phyloP scores from a whole-genome alignment of 1,140 invertebrate species.

The Temnothorax longispinosus region DNA sequence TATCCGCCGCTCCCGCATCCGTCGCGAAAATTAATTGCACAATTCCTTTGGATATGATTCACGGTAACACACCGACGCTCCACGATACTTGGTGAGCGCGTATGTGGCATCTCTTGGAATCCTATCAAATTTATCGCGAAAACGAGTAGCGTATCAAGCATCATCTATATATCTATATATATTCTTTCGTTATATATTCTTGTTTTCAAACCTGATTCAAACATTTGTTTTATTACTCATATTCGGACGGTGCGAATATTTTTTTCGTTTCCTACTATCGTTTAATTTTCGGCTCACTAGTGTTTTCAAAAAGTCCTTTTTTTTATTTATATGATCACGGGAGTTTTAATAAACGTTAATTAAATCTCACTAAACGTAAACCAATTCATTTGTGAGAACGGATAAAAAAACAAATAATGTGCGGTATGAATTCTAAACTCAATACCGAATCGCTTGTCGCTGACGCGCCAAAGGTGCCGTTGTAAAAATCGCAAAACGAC shows the following conservation, averaged over 20 bases:
- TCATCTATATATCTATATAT: too few relatives aligned
- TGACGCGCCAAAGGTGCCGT: not conserved
- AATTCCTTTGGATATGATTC: conserved; percentile 12
- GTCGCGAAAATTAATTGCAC: conserved; percentile 9
- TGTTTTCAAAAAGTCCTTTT: not conserved
- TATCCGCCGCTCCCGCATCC: not conserved
- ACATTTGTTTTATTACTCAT: not conserved
- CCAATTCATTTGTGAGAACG: not conserved
- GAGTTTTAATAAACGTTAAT: not conserved
- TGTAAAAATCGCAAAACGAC: conserved; percentile 27
- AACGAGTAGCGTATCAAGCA: not conserved
- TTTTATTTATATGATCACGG: not conserved
- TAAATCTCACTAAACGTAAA: not conserved
- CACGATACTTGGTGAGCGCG: not conserved
- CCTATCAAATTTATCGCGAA: not conserved
- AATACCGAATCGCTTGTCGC: not conserved
- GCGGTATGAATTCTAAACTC: not conserved
- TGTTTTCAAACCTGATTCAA: not conserved
- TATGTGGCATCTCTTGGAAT: not conserved
- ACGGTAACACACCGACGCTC: not conserved
- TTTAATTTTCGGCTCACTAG: not conserved
- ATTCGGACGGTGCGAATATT: too few relatives aligned
- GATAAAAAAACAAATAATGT: not conserved
- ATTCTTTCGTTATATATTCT: not conserved
- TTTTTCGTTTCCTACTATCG: not conserved